These are phyloP conservation scores for Zoroaster sp. DNA, from an alignment of 53 echinoderm and acorn worm species.

Conservation along the genomic window DNA sequence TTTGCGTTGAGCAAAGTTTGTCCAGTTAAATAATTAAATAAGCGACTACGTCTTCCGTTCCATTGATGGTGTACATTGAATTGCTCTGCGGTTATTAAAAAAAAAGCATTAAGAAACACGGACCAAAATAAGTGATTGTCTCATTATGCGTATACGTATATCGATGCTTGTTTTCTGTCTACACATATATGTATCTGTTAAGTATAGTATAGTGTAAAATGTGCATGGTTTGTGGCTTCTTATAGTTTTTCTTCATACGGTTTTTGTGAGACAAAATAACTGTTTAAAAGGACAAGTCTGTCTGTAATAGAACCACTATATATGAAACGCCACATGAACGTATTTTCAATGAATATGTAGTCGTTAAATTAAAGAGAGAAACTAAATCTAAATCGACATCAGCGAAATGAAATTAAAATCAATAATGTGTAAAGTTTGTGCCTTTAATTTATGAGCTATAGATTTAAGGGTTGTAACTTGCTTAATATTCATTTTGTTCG, in stretches of 20 bases:
- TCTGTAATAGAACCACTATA: neutral
- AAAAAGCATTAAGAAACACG: neutral
- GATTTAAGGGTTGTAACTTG: neutral
- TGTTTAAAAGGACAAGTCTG: neutral
- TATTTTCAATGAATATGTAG: neutral
- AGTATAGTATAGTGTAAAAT: neutral
- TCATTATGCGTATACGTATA: neutral
- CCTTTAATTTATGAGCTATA: slow-evolving; percentile 28
- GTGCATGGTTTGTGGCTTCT: neutral
- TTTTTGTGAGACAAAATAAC: neutral
- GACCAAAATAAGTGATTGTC: slow-evolving; percentile 23
- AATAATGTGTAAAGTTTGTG: slow-evolving; percentile 27
- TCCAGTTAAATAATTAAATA: slow-evolving; percentile 2
- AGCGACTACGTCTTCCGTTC: slow-evolving; percentile 43
- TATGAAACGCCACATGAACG: no score
- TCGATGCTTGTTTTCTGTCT: slow-evolving; percentile 2
- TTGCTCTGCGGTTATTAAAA: neutral
- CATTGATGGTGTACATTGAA: neutral
- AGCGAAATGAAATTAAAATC: neutral
- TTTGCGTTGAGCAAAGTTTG: neutral
- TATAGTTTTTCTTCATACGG: neutral
- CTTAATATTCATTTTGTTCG: neutral
- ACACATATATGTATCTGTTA: neutral
- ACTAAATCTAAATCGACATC: neutral
- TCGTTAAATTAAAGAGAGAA: neutral